Percentiles rank a stretch among this genome's conserved stretches.
phyloP scores from a whole-genome alignment of 1,140 invertebrate genomes.

The Procambarus virginalis region DNA sequence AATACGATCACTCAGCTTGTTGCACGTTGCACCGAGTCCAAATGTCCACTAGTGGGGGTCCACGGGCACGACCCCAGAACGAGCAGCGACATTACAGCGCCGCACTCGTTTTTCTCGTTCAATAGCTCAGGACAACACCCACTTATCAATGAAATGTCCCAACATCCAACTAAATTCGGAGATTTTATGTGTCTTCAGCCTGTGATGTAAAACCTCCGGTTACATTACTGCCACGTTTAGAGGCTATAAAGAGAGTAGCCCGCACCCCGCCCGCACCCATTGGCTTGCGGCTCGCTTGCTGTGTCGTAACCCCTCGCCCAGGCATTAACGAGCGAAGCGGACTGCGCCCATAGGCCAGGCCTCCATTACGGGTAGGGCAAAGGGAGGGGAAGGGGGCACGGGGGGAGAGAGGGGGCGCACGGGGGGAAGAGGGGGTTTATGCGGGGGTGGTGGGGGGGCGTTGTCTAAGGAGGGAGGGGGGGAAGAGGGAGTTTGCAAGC shows the following conservation, averaged over 20 bases:
- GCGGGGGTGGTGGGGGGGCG: slow-evolving; percentile 8
- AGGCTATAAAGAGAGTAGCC: slow-evolving; percentile 65
- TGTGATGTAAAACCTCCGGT: slow-evolving; percentile 65
- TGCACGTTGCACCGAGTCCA: slow-evolving; percentile 61
- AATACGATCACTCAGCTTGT: slow-evolving; percentile 49
- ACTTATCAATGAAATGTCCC: slow-evolving; percentile 69
- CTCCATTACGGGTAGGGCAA: slow-evolving; percentile 58
- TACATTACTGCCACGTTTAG: slow-evolving; percentile 67
- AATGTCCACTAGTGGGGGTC: slow-evolving; percentile 46
- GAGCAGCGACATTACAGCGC: slow-evolving; percentile 32
- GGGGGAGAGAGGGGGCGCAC: slow-evolving; percentile 4
- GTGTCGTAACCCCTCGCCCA: slow-evolving; percentile 57
- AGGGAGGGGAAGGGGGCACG: slow-evolving; percentile 13
- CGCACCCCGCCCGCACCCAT: slow-evolving; percentile 57
- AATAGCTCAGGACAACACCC: slow-evolving; percentile 62
- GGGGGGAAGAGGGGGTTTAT: slow-evolving; percentile 23
- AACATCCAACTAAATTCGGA: slow-evolving; percentile 66
- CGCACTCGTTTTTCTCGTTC: slow-evolving; percentile 51
- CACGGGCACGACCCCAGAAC: slow-evolving; percentile 40
- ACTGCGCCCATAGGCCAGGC: slow-evolving; percentile 54
- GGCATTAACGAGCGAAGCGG: slow-evolving; percentile 60
- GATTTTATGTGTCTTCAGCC: slow-evolving; percentile 68
- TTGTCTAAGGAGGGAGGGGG: not conserved
- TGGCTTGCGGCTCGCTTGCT: slow-evolving; percentile 59
- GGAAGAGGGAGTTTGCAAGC: not conserved